phyloP scores from a whole-genome alignment of 1,140 invertebrate genomes.

The Diabrotica virgifera region DNA sequence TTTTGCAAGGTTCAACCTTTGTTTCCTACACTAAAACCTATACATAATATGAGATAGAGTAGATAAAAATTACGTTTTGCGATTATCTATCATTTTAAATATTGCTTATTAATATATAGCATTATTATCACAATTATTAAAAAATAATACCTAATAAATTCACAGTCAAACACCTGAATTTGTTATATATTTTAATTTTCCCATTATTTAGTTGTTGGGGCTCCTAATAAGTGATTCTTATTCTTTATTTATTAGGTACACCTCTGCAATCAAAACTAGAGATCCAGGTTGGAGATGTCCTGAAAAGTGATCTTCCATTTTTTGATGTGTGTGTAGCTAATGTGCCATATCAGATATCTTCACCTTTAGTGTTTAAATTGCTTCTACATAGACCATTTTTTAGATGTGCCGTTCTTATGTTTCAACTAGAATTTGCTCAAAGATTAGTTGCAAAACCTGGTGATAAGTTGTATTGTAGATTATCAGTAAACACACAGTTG shows the following conservation, averaged over 20 bases:
- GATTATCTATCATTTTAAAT: too few species aligned
- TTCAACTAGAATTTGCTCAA: conserved; percentile 98
- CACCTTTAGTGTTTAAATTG: conserved; percentile 95
- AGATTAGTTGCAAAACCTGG: conserved; percentile 95
- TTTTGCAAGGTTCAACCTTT: too few species aligned
- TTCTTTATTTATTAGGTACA: conserved; percentile 53
- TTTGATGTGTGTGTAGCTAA: conserved; percentile 99
- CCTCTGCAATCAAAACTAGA: conserved; percentile 85
- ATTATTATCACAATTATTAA: too few species aligned
- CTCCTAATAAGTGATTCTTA: not conserved
- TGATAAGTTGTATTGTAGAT: conserved; percentile 94
- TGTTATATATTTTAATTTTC: too few species aligned
- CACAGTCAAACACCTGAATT: too few species aligned
- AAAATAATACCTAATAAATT: too few species aligned
- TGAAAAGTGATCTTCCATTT: conserved; percentile 93
- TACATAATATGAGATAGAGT: too few species aligned
- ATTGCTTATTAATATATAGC: too few species aligned
- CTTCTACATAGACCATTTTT: conserved; percentile 84
- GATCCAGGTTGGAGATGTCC: conserved; percentile 90
- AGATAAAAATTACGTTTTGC: too few species aligned
- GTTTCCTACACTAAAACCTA: too few species aligned
- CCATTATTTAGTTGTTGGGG: too few species aligned
- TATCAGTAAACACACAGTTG: conserved; percentile 96
- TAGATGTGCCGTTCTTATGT: conserved; percentile 97
- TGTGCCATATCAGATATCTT: conserved; percentile 98